These are phyloP conservation scores for Plectrocnemia conspersa DNA, from an alignment of 1,140 invertebrate species.

Conservation along the genomic window DNA sequence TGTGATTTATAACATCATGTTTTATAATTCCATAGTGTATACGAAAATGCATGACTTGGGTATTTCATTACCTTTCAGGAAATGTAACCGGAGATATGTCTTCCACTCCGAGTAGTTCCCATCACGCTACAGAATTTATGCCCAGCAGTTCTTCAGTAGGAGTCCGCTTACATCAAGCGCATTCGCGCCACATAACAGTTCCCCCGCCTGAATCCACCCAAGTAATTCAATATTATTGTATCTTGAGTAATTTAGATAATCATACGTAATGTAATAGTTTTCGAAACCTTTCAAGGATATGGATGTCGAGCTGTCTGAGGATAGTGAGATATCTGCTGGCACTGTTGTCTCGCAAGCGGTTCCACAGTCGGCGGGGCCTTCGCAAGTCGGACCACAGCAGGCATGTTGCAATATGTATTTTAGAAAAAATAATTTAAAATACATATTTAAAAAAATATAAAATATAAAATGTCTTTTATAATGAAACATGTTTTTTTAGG, in stretches of 20 bases:
- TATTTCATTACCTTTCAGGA: slow-evolving; percentile 40
- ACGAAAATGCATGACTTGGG: background rate
- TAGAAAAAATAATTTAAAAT: background rate
- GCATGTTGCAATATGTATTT: slow-evolving; percentile 5
- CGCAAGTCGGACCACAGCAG: slow-evolving; percentile 46
- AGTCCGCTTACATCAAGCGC: slow-evolving; percentile 47
- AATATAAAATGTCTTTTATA: background rate
- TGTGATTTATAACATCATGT: background rate
- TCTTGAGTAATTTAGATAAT: too few species aligned
- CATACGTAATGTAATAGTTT: too few species aligned
- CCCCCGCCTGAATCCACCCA: slow-evolving; percentile 44
- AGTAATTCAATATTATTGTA: slow-evolving; percentile 32
- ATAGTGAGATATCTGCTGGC: slow-evolving; percentile 42
- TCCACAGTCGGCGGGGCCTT: slow-evolving; percentile 36
- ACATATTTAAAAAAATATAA: background rate
- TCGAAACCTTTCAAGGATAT: too few species aligned
- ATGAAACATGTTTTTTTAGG: slow-evolving; percentile 44
- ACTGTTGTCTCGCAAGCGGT: slow-evolving; percentile 43
- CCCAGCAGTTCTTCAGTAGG: slow-evolving; percentile 62
- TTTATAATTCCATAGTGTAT: slow-evolving; percentile 3
- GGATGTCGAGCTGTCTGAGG: slow-evolving; percentile 47
- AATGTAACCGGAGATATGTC: slow-evolving; percentile 53
- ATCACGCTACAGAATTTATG: slow-evolving; percentile 62
- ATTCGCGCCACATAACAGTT: slow-evolving; percentile 46
- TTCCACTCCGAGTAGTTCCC: slow-evolving; percentile 56